phyloP scores from a whole-genome alignment of 2,113 vertebrate species.

The Egretta garzetta region DNA sequence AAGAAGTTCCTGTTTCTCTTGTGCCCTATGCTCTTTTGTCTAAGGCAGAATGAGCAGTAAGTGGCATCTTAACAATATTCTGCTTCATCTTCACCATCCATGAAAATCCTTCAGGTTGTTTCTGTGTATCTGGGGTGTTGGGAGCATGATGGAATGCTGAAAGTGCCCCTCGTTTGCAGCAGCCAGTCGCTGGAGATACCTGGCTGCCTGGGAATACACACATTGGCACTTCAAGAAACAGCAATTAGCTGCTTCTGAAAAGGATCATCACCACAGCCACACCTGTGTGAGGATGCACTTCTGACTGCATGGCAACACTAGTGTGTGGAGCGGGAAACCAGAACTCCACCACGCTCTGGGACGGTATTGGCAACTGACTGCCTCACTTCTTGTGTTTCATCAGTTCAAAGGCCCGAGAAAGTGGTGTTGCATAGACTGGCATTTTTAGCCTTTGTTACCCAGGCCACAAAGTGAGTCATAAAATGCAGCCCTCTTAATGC shows the following conservation, averaged over 20 bases:
- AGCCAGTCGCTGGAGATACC: neutral
- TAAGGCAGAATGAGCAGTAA: neutral
- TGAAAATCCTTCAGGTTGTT: neutral
- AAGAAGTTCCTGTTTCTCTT: neutral
- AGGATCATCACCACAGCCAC: neutral
- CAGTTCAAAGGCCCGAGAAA: neutral
- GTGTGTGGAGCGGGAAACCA: neutral
- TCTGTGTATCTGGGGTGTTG: neutral
- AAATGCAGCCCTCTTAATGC: accelerated
- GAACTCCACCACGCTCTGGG: neutral
- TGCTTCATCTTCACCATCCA: neutral
- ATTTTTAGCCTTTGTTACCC: neutral
- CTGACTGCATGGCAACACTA: neutral
- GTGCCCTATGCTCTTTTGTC: neutral
- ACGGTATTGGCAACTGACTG: neutral
- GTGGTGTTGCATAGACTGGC: neutral
- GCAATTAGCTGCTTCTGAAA: neutral
- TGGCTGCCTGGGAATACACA: neutral
- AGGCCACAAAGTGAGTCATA: neutral
- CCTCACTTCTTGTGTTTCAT: neutral
- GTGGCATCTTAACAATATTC: neutral
- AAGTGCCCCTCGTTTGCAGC: neutral
- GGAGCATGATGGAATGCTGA: neutral
- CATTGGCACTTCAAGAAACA: neutral
- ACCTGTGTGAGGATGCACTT: neutral